phyloP scores from a whole-genome alignment of 1,140 invertebrate species.

The Leptestheria dahalacensis region DNA sequence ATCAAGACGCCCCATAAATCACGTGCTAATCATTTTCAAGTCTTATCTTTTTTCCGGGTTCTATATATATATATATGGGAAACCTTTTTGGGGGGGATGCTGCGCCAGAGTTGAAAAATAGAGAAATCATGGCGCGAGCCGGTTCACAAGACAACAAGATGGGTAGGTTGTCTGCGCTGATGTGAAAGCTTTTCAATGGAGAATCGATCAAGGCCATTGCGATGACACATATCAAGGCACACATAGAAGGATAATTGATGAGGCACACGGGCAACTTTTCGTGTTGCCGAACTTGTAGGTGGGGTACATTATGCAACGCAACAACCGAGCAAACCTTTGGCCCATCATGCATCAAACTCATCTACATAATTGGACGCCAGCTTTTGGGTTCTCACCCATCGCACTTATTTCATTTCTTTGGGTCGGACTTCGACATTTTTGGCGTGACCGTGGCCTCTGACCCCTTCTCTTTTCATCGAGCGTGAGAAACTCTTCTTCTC shows the following conservation, averaged over 20 bases:
- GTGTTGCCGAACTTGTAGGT: no score
- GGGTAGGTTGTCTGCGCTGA: background rate
- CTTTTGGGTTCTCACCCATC: background rate
- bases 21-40: background rate
- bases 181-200: background rate
- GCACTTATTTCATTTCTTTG: background rate
- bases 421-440: background rate
- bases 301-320: background rate
- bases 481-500: background rate
- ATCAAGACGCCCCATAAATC: background rate
- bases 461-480: background rate
- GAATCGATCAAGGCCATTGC: background rate
- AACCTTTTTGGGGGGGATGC: no score
- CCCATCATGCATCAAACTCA: background rate
- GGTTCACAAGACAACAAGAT: no score
- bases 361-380: background rate
- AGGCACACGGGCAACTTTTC: background rate
- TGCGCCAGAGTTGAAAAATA: background rate
- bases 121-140: background rate
- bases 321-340: background rate
- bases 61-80: no score
- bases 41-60: background rate
- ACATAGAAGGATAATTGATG: background rate
- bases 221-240: background rate
- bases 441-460: background rate